Base-by-base conservation (phyloP, 2,888 invertebrate genomes). In the Noctua fimbriata region DNA sequence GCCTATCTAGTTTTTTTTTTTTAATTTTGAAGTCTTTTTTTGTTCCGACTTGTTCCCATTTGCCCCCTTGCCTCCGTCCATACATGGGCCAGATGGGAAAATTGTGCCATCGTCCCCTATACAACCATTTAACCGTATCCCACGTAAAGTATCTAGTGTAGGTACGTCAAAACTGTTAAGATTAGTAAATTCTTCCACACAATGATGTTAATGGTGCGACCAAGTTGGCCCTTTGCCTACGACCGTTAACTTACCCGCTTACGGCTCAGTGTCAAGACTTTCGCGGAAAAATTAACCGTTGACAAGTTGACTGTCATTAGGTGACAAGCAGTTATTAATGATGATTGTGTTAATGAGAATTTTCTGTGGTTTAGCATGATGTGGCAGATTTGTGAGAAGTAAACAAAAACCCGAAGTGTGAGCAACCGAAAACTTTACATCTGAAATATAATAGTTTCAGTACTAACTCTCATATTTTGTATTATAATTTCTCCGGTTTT, bases 171-270 rank as follows among this genome's bases (percentile, higher is more conserved):
- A 84, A 67, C 32, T 71, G 65, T 36, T 28, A 18, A 65, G 49
- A 58, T 79, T 47, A 36, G 63, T 84, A 58, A 80, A 84, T 87
- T 77, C 72, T 80, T 85, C 60, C 81, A 79, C 85, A 85, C 69
- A 65, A 63, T 63, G 69, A 69, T 76, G 79, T 69, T 79, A 86
- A 88, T 85, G 79, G 28, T 66, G 69, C 77, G 79, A 86, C 88
- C 88, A 86, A 86, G 70, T 86, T 88, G 88, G 88, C 88, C 88
- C 88, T 87, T 86, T 83, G 88, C 88, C 86, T 88, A 75, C 52
- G 74, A 86, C 87, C 79, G 85, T 87, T 85, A 85, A 21, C 14
- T 85, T 67, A 52, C 76, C 76, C 49, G 81, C 63, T 87, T 80
- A 85, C 85, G 79, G 32, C 69, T 7, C 9, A 80, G 49, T 72